Conservation (phyloP, 2,797 vertebrate species). For the Anguilla obscura region DNA sequence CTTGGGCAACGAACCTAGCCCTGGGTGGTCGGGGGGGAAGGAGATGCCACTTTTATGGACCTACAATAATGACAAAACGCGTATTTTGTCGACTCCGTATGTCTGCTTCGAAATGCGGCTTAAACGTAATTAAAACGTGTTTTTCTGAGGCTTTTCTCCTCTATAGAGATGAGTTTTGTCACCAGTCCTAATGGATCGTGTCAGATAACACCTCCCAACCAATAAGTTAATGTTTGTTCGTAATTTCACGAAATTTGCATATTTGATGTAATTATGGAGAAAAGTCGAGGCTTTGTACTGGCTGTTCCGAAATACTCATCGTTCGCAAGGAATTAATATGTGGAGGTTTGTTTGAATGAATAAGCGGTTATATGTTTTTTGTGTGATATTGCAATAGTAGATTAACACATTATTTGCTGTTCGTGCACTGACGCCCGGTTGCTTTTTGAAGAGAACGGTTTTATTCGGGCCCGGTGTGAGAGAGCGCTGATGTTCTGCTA, state of each 20-base stretch:
- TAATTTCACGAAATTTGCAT: conserved; percentile 29
- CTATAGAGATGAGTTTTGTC: background rate
- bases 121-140: conserved; percentile 40
- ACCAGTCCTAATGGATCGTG: background rate
- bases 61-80: conserved; percentile 46
- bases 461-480: conserved; percentile 27
- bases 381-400: conserved; percentile 5
- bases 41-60: conserved; percentile 64
- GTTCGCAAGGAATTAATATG: background rate
- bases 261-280: conserved; percentile 24
- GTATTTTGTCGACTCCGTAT: conserved; percentile 54
- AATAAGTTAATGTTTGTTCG: conserved; percentile 3
- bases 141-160: conserved; percentile 30
- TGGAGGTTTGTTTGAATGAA: conserved; percentile 4
- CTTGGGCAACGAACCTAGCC: conserved; percentile 38
- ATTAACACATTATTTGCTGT: conserved; percentile 21
- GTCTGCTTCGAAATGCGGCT: conserved; percentile 49
- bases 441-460: conserved; percentile 3
- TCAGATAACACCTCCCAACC: background rate
- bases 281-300: conserved; percentile 16
- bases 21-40: conserved; percentile 56
- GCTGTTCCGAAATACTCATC: background rate
- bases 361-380: conserved; percentile 31
- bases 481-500: conserved; percentile 48
- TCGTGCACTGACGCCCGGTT: conserved; percentile 18